These are phyloP conservation scores for Psix sp. DNA, from an alignment of 1,140 invertebrate species.

Conservation along the genomic window DNA sequence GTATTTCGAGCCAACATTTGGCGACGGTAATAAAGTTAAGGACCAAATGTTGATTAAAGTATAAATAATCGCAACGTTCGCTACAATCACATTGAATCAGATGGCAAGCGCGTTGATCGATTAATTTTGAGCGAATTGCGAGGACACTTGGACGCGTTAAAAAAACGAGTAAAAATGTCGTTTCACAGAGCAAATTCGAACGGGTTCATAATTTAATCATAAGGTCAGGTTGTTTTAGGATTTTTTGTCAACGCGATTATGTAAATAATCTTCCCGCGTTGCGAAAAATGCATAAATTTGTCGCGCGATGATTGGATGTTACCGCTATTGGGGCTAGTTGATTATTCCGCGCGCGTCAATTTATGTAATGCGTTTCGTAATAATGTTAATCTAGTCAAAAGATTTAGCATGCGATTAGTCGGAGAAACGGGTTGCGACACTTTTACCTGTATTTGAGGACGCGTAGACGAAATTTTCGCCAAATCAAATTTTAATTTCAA, in stretches of 20 bases:
- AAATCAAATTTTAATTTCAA: no score
- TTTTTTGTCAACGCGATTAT: conserved; percentile 10
- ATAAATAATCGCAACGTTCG: no score
- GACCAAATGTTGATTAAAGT: no score
- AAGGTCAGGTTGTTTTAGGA: no score
- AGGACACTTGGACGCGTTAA: no score
- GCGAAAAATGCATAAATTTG: neutral
- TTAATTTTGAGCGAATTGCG: no score
- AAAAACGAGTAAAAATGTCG: no score
- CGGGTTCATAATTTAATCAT: no score
- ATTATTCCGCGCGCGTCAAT: conserved; percentile 14
- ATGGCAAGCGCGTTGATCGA: no score
- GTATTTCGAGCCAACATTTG: conserved; percentile 14
- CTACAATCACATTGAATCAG: no score
- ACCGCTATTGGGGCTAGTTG: conserved; percentile 11
- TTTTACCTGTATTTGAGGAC: conserved; percentile 6
- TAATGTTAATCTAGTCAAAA: conserved; percentile 13
- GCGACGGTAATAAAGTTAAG: no score
- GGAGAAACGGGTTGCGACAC: conserved; percentile 12
- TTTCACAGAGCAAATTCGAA: no score
- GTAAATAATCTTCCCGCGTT: conserved; percentile 10
- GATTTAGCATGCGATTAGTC: conserved; percentile 21
- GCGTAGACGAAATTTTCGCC: neutral
- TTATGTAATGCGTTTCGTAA: conserved; percentile 31
- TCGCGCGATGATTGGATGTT: conserved; percentile 2